Percentiles rank a stretch among this genome's conserved stretches.
phyloP scores from a whole-genome alignment of 2,113 vertebrate genomes.

The Illadopsis cleaveri region DNA sequence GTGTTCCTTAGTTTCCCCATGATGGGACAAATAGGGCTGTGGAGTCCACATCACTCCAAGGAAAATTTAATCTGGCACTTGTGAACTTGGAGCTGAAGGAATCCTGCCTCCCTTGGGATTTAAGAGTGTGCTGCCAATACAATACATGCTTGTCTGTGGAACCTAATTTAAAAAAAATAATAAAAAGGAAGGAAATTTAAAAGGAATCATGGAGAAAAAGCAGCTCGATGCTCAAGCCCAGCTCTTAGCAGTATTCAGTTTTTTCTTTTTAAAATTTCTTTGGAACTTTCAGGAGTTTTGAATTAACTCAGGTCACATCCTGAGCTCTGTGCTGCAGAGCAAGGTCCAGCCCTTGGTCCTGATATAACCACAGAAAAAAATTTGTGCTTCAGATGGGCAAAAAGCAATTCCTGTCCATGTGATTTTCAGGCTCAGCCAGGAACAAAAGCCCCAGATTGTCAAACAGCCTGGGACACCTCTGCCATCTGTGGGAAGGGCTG shows the following conservation, averaged over 20 bases:
- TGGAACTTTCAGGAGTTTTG: background rate
- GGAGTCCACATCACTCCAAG: background rate
- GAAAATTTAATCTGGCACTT: background rate
- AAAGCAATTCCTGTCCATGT: background rate
- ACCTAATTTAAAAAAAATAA: background rate
- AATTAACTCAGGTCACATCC: background rate
- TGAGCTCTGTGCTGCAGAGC: background rate
- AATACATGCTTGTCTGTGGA: background rate
- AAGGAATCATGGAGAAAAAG: fast-evolving
- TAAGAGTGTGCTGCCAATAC: background rate
- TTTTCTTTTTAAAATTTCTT: background rate
- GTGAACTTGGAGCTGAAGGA: background rate
- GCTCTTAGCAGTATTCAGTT: background rate
- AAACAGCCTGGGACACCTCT: background rate
- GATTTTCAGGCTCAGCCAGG: background rate
- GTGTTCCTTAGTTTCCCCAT: background rate
- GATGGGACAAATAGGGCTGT: background rate
- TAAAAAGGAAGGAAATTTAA: background rate
- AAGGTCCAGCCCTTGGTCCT: background rate
- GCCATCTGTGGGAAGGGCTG: fast-evolving
- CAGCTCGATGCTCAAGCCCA: background rate
- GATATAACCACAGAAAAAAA: background rate
- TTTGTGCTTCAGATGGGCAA: background rate
- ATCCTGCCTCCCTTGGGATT: background rate
- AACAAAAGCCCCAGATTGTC: background rate